These are phyloP conservation scores for Zaprionus taronus DNA, from an alignment of 1,140 invertebrate species.

Conservation along the genomic window DNA sequence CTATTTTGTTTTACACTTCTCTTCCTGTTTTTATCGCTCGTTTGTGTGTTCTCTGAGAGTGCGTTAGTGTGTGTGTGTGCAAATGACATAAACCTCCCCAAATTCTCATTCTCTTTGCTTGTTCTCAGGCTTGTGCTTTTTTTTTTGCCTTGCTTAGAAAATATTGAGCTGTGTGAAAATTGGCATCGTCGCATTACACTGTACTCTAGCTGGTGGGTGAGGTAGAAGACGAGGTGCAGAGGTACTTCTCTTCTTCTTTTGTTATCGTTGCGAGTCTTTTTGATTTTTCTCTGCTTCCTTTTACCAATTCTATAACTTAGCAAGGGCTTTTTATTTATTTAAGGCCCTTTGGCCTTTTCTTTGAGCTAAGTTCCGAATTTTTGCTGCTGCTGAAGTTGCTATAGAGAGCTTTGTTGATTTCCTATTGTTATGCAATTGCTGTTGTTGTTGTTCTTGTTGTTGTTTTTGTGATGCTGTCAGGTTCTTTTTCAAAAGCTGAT, in stretches of 20 bases:
- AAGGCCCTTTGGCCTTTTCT: conserved; percentile 56
- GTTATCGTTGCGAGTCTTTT: conserved; percentile 48
- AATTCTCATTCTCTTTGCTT: conserved; percentile 26
- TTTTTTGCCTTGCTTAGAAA: conserved; percentile 33
- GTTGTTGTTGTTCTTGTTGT: conserved; percentile 12
- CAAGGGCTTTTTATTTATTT: conserved; percentile 70
- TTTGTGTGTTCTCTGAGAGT: conserved; percentile 35
- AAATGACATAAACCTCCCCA: conserved; percentile 57
- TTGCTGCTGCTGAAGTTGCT: conserved; percentile 15
- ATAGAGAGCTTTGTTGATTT: conserved; percentile 11
- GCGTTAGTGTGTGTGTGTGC: conserved; percentile 24
- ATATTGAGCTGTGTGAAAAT: conserved; percentile 62
- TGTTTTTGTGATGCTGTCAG: background rate
- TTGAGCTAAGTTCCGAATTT: conserved; percentile 40
- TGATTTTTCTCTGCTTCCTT: conserved; percentile 28
- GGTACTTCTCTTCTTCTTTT: conserved; percentile 30
- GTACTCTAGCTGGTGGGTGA: conserved; percentile 1
- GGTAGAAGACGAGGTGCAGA: background rate
- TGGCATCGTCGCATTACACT: conserved; percentile 58
- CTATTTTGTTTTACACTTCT: conserved; percentile 77
- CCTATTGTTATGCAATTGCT: conserved; percentile 17
- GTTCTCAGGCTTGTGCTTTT: background rate
- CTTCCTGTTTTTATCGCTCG: conserved; percentile 72
- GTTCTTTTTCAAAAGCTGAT: conserved; percentile 10
- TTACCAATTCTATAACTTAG: conserved; percentile 57